Evolutionary conservation across 2,797 vertebrate species (phyloP).

Genomic region (Eurystomus glaucurus): DNA sequence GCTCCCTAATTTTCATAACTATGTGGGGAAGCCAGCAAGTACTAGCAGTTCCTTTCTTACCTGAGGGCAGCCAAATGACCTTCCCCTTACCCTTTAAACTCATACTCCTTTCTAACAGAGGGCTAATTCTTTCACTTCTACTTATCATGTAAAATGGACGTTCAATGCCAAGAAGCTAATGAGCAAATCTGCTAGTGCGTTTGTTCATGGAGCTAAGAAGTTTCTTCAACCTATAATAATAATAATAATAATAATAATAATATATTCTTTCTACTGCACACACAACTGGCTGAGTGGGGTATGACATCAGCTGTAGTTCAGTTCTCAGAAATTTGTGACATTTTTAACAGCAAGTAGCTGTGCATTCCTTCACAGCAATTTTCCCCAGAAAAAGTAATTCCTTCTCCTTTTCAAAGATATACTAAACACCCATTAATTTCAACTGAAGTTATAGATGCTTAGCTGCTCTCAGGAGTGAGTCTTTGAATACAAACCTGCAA

Average conservation of each 20-base stretch:
- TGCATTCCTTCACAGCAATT: not conserved
- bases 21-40: not conserved
- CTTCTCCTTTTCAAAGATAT: not conserved
- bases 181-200: not conserved
- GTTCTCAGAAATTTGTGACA: not conserved
- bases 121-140: conserved; percentile 1
- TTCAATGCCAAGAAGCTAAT: not conserved
- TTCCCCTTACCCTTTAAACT: conserved; percentile 14
- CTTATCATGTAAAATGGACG: not conserved
- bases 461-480: not conserved
- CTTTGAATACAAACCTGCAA: not conserved
- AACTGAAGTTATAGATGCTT: not conserved
- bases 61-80: not conserved
- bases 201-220: not conserved
- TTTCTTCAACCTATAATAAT: not conserved
- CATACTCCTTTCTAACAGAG: not conserved
- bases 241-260: not conserved
- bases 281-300: not conserved
- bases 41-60: not conserved
- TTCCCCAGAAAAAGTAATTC: not conserved
- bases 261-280: not conserved
- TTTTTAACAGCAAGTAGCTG: not conserved
- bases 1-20: conserved; percentile 20
- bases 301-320: not conserved
- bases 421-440: not conserved